Base-by-base conservation (phyloP, 2,888 invertebrate genomes). In the Andrena bicolor region DNA sequence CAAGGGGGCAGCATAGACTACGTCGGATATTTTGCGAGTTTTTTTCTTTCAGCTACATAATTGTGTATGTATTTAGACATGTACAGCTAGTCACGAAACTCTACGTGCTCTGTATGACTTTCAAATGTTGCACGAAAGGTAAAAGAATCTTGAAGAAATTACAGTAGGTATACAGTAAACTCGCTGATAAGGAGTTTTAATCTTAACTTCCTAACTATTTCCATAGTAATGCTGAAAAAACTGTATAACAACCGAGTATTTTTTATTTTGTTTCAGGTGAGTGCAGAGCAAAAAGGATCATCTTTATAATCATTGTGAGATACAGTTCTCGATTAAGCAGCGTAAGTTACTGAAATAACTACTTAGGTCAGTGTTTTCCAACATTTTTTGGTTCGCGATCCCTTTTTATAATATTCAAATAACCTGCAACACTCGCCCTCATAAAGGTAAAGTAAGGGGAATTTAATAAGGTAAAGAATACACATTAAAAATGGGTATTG, bases 181-280 rank as follows among this genome's bases (percentile, higher is more conserved):
- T 35, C 35, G 13, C 41, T 41, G 41, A 13, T 41, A 41, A 13
- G 13, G 41, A 41, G 1, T 41, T 41, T 3, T 41, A 41, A 41
- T 41, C 41, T 13, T 13, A 41, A 41, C 41, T 41, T 41, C 41
- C 20, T 51, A 51, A 20, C 8, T 53, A n/a, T 53, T 53, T 53
- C 8, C 41, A 41, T 41, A 53, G 53, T 10, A 20, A 23, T 53
- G 10, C 56, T 56, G 56, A 30, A 10, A 23, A 7, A 23, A 30
- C 23, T 26, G 2, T 60, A 2, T 10, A 41, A 7, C 68, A 35
- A 61, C 26, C 13, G 13, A 20, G 5, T n/a, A 1, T 7, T 63
- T 48, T 64, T 13, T 48, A 4, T 69, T 13, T n/a, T 79, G 68
- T 76, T 76, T 7, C 48, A 76, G 78, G 78, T 78, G n/a, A 56